Conservation (phyloP, 2,113 vertebrate species). For the Falco punctatus region DNA sequence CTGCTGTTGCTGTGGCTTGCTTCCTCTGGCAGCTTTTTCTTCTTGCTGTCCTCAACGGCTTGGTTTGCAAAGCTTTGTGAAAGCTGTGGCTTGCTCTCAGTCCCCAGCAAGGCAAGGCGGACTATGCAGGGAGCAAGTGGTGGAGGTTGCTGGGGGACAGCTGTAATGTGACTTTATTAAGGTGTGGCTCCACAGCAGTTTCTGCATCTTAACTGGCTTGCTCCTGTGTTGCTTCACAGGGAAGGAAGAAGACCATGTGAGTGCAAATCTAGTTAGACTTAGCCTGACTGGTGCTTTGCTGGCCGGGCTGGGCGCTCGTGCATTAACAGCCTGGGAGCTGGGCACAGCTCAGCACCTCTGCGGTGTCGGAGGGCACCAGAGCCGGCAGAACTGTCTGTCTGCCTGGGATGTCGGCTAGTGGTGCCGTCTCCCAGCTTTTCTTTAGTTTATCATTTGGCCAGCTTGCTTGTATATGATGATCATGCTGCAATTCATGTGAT, state of each 20-base stretch:
- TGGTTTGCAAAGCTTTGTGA: neutral
- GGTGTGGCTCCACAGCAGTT: neutral
- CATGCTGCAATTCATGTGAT: neutral
- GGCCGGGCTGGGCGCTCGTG: neutral
- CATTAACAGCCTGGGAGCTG: too few relatives aligned
- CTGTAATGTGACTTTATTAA: neutral
- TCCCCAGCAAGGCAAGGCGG: too few relatives aligned
- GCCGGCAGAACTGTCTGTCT: neutral
- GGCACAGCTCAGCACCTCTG: neutral
- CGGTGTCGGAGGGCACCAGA: neutral
- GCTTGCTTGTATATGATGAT: accelerated
- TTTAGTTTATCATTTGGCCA: neutral
- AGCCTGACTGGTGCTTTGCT: neutral
- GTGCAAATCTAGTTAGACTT: neutral
- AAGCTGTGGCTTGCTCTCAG: neutral
- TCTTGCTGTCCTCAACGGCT: neutral
- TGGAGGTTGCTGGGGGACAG: neutral
- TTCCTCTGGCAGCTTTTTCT: constrained; percentile 70
- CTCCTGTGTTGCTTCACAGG: neutral
- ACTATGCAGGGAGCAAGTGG: neutral
- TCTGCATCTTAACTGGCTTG: neutral
- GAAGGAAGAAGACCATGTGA: neutral
- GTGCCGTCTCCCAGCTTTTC: neutral
- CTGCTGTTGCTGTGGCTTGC: constrained; percentile 70
- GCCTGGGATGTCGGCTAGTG: too few relatives aligned